A percentile compares a stretch with the other conserved stretches of the same genome.
Conservation (phyloP, 2,888 invertebrate species). For the Chrysolina americana region DNA sequence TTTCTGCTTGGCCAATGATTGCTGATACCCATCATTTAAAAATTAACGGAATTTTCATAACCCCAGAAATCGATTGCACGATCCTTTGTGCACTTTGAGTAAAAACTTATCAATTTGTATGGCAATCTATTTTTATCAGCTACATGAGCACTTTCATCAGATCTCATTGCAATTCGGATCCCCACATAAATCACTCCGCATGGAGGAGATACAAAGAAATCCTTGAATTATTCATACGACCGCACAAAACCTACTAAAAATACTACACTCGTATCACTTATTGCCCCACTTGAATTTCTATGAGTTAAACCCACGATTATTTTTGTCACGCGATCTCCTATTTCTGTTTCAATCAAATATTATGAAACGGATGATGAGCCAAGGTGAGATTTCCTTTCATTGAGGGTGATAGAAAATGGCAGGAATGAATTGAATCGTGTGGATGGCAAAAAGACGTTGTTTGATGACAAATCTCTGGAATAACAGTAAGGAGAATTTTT, state of each 20-base stretch:
- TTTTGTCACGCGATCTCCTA: conserved; percentile 13
- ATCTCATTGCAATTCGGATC: conserved; percentile 15
- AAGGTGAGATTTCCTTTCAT: background rate
- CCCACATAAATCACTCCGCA: conserved; percentile 16
- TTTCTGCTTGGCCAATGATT: no score
- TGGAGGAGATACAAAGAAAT: conserved; percentile 21
- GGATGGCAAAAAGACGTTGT: background rate
- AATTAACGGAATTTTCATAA: no score
- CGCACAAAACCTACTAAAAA: conserved; percentile 18
- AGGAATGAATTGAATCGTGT: background rate
- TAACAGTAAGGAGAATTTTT: no score
- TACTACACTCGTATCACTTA: conserved; percentile 24
- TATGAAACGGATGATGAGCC: conserved; percentile 5
- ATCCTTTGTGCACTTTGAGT: no score
- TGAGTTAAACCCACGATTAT: conserved; percentile 21
- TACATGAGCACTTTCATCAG: conserved; percentile 13
- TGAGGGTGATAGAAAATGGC: background rate
- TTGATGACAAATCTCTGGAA: no score
- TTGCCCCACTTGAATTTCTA: conserved; percentile 24
- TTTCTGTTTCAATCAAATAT: conserved; percentile 19
- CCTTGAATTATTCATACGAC: conserved; percentile 15
- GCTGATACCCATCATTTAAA: no score
- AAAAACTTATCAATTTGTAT: conserved; percentile 9
- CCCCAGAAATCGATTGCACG: no score
- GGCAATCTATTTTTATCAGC: conserved; percentile 15